Base-by-base conservation (phyloP, 2,888 invertebrate species). In the Caenorhabditis plicata region DNA sequence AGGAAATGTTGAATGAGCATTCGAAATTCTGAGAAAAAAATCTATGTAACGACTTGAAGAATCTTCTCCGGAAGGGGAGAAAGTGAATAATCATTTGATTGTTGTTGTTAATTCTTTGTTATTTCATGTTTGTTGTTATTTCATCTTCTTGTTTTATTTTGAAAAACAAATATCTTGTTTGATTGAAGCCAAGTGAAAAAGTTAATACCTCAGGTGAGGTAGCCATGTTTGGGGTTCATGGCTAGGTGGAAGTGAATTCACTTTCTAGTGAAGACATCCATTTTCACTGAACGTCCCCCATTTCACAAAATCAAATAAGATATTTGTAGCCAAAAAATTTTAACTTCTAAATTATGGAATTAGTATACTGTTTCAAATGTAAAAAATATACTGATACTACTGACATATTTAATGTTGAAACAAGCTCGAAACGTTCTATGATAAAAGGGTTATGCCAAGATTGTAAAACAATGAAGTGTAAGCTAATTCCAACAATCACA, bases 21-120 rank as follows among this genome's bases (percentile, higher is more conserved):
- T 33, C 33, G 33, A 33, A 33, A 33, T 33, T 33, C 33, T 33
- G 33, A 33, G 33, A 33, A 33, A 33, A 33, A 33, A 33, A n/a
- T n/a, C 8, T 33, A 33, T 33, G 33, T 33, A 33, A 33, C 33
- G 33, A 33, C 33, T 33, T 33, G 33, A 33, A 33, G 33, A 33
- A 33, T 33, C 33, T 33, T 33, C 33, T 33, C 33, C 33, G 33
- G 33, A 33, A 33, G 33, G 33, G 33, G 33, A 33, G 29, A 33
- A 33, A 33, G 33, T 33, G 33, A 33, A 33, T 33, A 33, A 33
- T 33, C 33, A 33, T 33, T 33, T 33, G 33, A 33, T 33, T 33
- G 33, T 33, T 33, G 33, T 29, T 29, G 29, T 29, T 29, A 29
- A 29, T 29, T 29, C 29, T 29, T 29, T 29, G 29, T 33, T 33